A percentile compares a stretch with the other conserved stretches of the same genome.
These are phyloP conservation scores for Eustalomyia histrio DNA, from an alignment of 2,888 invertebrate genomes.

Conservation along the genomic window DNA sequence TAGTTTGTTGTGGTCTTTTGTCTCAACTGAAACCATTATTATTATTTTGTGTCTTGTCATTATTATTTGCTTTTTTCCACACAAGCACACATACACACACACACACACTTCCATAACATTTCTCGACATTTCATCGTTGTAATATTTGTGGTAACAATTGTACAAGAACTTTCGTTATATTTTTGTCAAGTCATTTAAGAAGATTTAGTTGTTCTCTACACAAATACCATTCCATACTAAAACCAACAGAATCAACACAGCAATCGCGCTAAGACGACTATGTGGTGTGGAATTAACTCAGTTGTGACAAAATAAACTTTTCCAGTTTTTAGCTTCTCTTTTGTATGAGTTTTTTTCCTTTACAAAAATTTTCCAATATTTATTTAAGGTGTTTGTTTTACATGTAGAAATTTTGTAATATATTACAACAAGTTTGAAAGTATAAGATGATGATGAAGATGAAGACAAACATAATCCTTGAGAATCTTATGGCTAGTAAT, in stretches of 20 bases:
- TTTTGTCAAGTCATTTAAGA: slow-evolving; percentile 59
- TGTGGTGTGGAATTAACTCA: slow-evolving; percentile 12
- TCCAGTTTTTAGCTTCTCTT: slow-evolving; percentile 52
- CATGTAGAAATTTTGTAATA: slow-evolving; percentile 11
- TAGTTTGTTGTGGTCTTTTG: slow-evolving; percentile 50
- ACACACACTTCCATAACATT: slow-evolving; percentile 36
- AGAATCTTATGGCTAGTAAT: slow-evolving; percentile 2
- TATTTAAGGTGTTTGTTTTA: slow-evolving; percentile 59
- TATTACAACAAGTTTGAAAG: not conserved
- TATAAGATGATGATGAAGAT: not conserved
- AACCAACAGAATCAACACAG: not conserved
- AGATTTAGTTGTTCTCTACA: slow-evolving; percentile 59
- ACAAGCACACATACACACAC: not conserved
- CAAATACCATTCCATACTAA: not conserved
- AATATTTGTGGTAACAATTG: slow-evolving; percentile 58
- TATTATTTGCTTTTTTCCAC: slow-evolving; percentile 64
- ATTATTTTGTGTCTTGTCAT: slow-evolving; percentile 64
- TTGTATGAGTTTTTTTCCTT: slow-evolving; percentile 26
- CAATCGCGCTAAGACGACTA: not conserved
- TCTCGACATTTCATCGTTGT: slow-evolving; percentile 21
- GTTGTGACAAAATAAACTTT: slow-evolving; percentile 18
- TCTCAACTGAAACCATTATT: slow-evolving; percentile 52
- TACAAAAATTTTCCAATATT: slow-evolving; percentile 49
- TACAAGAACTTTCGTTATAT: slow-evolving; percentile 46
- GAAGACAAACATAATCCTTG: slow-evolving; percentile 40